Evolutionary conservation across 2,113 vertebrate genomes (phyloP), one percentile per base, ranked within the genome.

Genomic region (Diglossa brunneiventris): DNA sequence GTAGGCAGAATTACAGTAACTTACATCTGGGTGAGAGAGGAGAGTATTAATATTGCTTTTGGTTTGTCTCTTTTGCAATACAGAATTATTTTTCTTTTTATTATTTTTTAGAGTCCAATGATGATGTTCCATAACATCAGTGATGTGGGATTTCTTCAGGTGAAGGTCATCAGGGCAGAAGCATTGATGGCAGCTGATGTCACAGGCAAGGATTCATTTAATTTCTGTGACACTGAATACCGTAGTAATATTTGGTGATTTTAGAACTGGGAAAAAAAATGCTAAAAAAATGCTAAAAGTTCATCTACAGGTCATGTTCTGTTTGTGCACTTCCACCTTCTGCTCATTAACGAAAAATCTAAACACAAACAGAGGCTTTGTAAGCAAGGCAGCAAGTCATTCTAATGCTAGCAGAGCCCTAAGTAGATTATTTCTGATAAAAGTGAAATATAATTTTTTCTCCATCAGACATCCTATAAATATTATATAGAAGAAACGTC

Each of bases 141-240:
- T 89, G 99, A 99, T 74, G 99, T 99, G 82, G 99, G 99, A 62
- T 98, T 99, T 95, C 98, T 99, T 94, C 99, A 99, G 97, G 99
- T 99, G 97, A 99, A 99, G 98, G 98, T 99, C 96, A 99, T 99
- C 98, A 98, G 98, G 94, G 99, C 99, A 52, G 99, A 99, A 97
- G 99, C 99, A 66, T 98, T 99, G 97, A 99, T 99, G 99, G 99
- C 99, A 56, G 99, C 99, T 92, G 99, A 99, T 93, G 99, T 99
- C 97, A 99, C 98, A 98, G 99, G 99, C 99, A 98, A 98, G 98
- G 62, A 89, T 79, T 50, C 9, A 49, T 91, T 83, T 67, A 6
- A 11, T 72, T 94, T 96, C 82, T 80, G n/a, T 92, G 61, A 13
- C 55, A 70, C 31, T 87, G 42, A 68, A 47, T 80, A 46, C 46